phyloP scores from a whole-genome alignment of 2,888 invertebrate species.

The Pristionchus entomophagus region DNA sequence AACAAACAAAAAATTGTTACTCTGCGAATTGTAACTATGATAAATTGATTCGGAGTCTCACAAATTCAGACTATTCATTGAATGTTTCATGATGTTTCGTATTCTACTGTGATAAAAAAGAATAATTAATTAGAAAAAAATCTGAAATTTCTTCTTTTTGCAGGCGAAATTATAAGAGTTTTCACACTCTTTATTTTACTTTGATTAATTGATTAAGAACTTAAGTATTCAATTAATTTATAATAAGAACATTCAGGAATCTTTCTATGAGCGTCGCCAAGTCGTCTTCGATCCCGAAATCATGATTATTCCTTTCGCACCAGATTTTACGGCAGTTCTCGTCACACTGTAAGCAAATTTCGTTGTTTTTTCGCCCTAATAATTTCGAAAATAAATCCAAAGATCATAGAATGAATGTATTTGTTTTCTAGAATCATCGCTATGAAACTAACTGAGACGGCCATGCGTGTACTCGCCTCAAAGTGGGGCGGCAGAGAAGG shows the following conservation, averaged over 20 bases:
- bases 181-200: background rate
- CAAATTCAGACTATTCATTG: too few relatives aligned
- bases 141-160: too few relatives aligned
- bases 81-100: background rate
- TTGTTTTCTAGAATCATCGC: background rate
- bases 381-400: too few relatives aligned
- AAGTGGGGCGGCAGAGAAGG: background rate
- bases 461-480: background rate
- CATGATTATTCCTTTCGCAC: background rate
- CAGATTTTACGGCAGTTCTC: background rate
- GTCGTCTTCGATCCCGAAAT: background rate
- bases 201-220: background rate
- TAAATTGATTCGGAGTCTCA: too few relatives aligned
- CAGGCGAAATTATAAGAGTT: too few relatives aligned
- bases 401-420: too few relatives aligned
- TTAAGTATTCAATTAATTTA: background rate
- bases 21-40: too few relatives aligned
- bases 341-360: background rate
- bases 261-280: background rate
- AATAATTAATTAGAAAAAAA: too few relatives aligned
- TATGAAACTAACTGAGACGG: background rate
- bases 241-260: background rate
- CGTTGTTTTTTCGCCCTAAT: background rate
- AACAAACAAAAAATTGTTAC: too few relatives aligned
- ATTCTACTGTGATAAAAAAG: too few relatives aligned